Evolutionary conservation across 1,140 invertebrate species (phyloP).

Genomic region (Uloborus diversus): DNA sequence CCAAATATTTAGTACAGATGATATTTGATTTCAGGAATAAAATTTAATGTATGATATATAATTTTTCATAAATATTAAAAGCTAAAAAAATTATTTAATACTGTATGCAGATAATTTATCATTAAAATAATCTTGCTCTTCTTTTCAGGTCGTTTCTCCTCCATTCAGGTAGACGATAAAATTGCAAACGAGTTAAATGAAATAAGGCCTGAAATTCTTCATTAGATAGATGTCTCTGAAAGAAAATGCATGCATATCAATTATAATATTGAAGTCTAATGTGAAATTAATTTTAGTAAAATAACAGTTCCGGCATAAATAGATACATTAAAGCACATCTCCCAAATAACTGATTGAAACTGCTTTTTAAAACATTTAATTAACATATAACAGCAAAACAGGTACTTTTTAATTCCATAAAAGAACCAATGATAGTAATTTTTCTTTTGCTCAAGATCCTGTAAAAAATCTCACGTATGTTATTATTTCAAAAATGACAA

Average conservation of each 20-base stretch:
- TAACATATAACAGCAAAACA: too few relatives aligned
- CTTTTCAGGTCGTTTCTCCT: conserved; percentile 95
- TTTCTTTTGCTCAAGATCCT: too few relatives aligned
- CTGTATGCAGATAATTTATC: neutral
- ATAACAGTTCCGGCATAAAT: too few relatives aligned
- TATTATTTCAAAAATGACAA: too few relatives aligned
- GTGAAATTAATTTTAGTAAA: conserved; percentile 3
- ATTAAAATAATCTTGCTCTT: conserved; percentile 87
- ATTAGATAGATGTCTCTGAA: conserved; percentile 92
- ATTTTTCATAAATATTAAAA: neutral
- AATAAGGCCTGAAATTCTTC: conserved; percentile 96
- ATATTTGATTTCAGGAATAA: neutral
- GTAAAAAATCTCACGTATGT: too few relatives aligned
- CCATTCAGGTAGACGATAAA: conserved; percentile 97
- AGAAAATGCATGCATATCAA: too few relatives aligned
- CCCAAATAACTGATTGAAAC: too few relatives aligned
- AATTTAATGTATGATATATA: neutral
- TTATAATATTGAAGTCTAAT: neutral
- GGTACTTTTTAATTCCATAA: too few relatives aligned
- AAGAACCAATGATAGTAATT: too few relatives aligned
- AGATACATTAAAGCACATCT: too few relatives aligned
- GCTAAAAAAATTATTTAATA: conserved; percentile 9
- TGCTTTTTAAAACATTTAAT: too few relatives aligned
- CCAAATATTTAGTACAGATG: too few relatives aligned
- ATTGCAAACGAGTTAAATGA: conserved; percentile 87